These are phyloP conservation scores for Silurus meridionalis DNA, from an alignment of 2,113 vertebrate species.

Conservation along the genomic window DNA sequence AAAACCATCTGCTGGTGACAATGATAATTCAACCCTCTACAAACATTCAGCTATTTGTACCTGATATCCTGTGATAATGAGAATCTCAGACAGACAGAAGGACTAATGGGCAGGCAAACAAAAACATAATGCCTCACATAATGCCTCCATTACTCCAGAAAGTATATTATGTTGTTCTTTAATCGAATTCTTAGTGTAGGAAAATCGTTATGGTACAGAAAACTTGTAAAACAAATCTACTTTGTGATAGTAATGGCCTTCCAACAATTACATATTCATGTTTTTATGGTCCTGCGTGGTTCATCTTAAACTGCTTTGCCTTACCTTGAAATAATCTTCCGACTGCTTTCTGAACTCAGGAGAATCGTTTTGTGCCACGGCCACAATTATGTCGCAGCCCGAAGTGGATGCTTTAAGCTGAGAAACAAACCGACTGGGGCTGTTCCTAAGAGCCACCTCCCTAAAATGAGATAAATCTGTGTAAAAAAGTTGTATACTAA, in stretches of 20 bases:
- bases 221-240: background rate
- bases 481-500: background rate
- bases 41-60: background rate
- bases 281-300: background rate
- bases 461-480: conserved; percentile 66
- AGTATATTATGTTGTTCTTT: background rate
- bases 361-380: conserved; percentile 84
- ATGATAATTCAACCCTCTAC: background rate
- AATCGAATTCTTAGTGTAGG: background rate
- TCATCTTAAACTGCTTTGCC: background rate
- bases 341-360: conserved; percentile 87
- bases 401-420: conserved; percentile 48
- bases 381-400: conserved; percentile 74
- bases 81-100: background rate
- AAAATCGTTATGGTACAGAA: background rate
- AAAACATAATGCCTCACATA: background rate
- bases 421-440: conserved; percentile 74
- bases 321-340: conserved; percentile 80
- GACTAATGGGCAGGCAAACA: background rate
- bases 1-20: background rate
- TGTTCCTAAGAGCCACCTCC: conserved; percentile 84
- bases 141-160: background rate
- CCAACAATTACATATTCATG: background rate
- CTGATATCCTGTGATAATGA: background rate
- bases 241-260: background rate